phyloP scores from a whole-genome alignment of 2,888 invertebrate genomes.

The Pemphredon lugubris region DNA sequence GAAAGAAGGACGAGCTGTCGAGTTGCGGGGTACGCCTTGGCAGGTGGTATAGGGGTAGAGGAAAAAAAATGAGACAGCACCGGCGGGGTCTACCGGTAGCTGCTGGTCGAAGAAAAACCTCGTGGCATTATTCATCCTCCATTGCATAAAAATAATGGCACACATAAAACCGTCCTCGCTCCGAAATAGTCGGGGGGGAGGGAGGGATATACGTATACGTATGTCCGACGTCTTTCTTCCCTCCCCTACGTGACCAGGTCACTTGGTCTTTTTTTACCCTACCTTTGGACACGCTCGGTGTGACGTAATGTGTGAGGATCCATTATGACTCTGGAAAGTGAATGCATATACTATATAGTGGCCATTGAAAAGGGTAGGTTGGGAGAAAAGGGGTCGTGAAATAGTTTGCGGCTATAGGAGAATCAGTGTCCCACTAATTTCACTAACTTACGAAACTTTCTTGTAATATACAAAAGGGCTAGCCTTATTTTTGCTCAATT shows the following conservation, averaged over 20 bases:
- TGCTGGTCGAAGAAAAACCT: constrained; percentile 27
- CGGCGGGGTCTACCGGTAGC: constrained; percentile 2
- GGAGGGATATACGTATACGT: neutral
- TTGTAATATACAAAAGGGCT: neutral
- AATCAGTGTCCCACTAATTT: neutral
- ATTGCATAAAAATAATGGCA: constrained; percentile 73
- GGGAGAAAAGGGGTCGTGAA: neutral
- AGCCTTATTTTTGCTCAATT: too few relatives aligned
- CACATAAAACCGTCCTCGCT: constrained; percentile 57
- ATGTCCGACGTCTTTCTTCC: neutral
- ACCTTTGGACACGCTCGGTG: constrained; percentile 1
- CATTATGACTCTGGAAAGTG: constrained; percentile 21
- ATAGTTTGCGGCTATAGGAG: neutral
- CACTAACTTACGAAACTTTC: neutral
- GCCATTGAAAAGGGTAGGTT: too few relatives aligned
- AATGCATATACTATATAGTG: constrained; percentile 14
- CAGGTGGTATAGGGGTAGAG: constrained; percentile 4
- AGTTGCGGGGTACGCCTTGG: constrained; percentile 15
- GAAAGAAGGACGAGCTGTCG: constrained; percentile 27
- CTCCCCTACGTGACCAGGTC: constrained; percentile 5
- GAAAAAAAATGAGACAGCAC: constrained; percentile 31
- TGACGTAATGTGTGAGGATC: neutral
- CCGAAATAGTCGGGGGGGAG: constrained; percentile 18
- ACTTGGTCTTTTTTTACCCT: constrained; percentile 16
- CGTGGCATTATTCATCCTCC: constrained; percentile 70